These are phyloP conservation scores for Agrenia bidenticulata DNA, from an alignment of 2,888 invertebrate species.

Conservation along the genomic window DNA sequence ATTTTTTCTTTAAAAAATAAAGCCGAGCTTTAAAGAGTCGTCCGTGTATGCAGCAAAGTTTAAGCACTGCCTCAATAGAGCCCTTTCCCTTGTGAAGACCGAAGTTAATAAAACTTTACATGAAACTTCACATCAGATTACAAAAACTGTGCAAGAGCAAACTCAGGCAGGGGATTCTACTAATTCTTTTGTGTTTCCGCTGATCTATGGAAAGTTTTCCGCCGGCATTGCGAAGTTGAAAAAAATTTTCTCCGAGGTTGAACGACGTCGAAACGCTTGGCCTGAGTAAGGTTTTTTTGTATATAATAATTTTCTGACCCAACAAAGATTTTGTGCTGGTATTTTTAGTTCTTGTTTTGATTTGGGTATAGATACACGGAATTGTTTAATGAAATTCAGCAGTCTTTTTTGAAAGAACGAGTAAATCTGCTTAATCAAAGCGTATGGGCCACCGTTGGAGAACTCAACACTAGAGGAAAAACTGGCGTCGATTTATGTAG, in stretches of 20 bases:
- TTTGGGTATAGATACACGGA: constrained; percentile 65
- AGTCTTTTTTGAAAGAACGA: constrained; percentile 76
- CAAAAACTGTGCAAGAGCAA: constrained; percentile 57
- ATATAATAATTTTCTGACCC: too few relatives aligned
- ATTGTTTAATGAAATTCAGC: constrained; percentile 75
- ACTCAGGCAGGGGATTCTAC: constrained; percentile 56
- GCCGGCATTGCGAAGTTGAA: constrained; percentile 83
- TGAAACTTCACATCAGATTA: constrained; percentile 75
- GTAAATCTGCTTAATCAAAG: constrained; percentile 69
- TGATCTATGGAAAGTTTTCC: constrained; percentile 92
- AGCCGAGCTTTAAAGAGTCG: constrained; percentile 84
- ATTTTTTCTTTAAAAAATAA: constrained; percentile 53
- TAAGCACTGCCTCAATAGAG: constrained; percentile 77
- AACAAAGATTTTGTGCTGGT: neutral
- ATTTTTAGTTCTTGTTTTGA: constrained; percentile 16
- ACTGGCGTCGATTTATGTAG: constrained; percentile 74
- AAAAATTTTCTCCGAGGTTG: constrained; percentile 77
- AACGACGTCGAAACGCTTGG: constrained; percentile 70
- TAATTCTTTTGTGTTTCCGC: constrained; percentile 63
- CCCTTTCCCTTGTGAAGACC: constrained; percentile 74
- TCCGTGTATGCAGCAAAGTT: constrained; percentile 78
- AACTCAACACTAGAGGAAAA: constrained; percentile 65
- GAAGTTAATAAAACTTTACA: constrained; percentile 75
- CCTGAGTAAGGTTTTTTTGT: constrained; percentile 64
- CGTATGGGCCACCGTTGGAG: constrained; percentile 68